These are phyloP conservation scores for Hycleus cichorii DNA, from an alignment of 1,140 invertebrate genomes.

Conservation along the genomic window DNA sequence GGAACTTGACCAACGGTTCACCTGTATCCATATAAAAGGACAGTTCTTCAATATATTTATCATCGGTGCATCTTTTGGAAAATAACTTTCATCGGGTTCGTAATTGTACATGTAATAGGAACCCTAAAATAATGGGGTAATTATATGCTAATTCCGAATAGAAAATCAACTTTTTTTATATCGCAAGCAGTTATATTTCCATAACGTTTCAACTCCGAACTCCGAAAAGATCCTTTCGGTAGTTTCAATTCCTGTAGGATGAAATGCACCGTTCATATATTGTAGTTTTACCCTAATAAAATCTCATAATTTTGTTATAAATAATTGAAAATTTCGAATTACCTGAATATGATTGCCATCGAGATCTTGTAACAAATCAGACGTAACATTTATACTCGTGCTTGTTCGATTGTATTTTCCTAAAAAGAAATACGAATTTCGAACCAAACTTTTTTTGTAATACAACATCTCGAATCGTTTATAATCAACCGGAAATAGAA, in stretches of 20 bases:
- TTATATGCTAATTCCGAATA: too few relatives aligned
- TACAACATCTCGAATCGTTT: not conserved
- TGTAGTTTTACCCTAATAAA: slow-evolving; percentile 1
- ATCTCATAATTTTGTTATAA: not conserved
- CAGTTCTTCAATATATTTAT: slow-evolving; percentile 2
- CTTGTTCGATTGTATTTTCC: slow-evolving; percentile 4
- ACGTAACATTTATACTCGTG: slow-evolving; percentile 2
- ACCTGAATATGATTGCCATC: slow-evolving; percentile 2
- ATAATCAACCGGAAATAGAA: slow-evolving; percentile 2
- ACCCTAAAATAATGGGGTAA: not conserved
- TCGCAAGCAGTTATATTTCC: slow-evolving; percentile 3
- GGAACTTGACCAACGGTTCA: not conserved
- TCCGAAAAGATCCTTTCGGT: not conserved
- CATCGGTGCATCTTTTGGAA: slow-evolving; percentile 4
- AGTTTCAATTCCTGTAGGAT: not conserved
- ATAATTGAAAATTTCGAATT: not conserved
- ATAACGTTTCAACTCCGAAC: not conserved
- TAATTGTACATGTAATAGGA: slow-evolving; percentile 6
- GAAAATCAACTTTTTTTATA: slow-evolving; percentile 1
- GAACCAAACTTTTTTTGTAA: not conserved
- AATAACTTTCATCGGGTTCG: not conserved
- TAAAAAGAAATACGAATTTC: slow-evolving; percentile 5
- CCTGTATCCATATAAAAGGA: not conserved
- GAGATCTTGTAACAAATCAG: not conserved
- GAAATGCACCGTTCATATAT: not conserved